These are phyloP conservation scores for Petrolisthes manimaculis DNA, from an alignment of 2,888 invertebrate genomes.

Conservation along the genomic window DNA sequence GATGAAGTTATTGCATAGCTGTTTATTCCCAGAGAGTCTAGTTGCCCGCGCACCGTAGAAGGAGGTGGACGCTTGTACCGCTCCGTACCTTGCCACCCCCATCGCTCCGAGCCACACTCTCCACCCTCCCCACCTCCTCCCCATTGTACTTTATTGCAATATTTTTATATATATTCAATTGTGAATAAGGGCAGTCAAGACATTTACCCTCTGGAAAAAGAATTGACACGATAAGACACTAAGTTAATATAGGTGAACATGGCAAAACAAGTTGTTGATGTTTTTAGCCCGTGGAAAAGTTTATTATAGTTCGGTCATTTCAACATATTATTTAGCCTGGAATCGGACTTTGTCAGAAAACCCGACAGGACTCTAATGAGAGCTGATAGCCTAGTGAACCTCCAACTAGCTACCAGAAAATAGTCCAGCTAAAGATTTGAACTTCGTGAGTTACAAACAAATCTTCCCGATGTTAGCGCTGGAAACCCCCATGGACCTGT, in stretches of 20 bases:
- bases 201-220: conserved; percentile 10
- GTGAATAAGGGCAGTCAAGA: background rate
- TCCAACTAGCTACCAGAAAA: conserved; percentile 14
- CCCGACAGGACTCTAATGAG: conserved; percentile 10
- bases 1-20: conserved; percentile 63
- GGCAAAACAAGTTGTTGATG: background rate
- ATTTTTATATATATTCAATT: background rate
- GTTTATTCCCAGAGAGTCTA: conserved; percentile 58
- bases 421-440: background rate
- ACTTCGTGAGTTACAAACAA: background rate
- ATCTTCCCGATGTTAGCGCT: conserved; percentile 53
- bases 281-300: background rate
- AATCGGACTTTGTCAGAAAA: background rate
- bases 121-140: background rate
- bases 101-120: background rate
- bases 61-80: conserved; percentile 41
- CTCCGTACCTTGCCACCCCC: conserved; percentile 5
- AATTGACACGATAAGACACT: background rate
- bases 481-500: conserved; percentile 54
- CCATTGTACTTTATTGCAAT: conserved; percentile 3
- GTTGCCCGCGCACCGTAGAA: conserved; percentile 53
- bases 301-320: background rate
- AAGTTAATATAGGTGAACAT: background rate
- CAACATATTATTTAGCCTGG: background rate
- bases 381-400: background rate